Evolutionary conservation across 2,888 invertebrate genomes (phyloP).

Genomic region (Oligia fasciuncula): DNA sequence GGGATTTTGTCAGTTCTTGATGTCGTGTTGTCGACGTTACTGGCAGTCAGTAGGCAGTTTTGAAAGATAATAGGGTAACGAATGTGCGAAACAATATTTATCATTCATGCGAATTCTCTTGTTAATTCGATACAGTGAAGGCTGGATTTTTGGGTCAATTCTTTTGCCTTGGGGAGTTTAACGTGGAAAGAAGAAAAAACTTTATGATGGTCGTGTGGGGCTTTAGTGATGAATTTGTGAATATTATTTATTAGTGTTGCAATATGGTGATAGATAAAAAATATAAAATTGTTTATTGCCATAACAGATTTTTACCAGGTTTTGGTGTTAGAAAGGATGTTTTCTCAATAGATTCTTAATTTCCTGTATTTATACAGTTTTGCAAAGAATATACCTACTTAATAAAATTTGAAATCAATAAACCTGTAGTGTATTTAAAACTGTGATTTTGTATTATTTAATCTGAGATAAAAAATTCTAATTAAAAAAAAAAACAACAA

Average conservation of each 20-base stretch:
- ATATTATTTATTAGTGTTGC: slow-evolving; percentile 63
- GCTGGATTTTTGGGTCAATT: slow-evolving; percentile 79
- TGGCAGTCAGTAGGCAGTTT: slow-evolving; percentile 54
- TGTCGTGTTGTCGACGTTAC: slow-evolving; percentile 36
- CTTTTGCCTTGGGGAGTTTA: slow-evolving; percentile 71
- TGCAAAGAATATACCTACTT: background rate
- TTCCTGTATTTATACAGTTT: background rate
- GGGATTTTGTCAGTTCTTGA: slow-evolving; percentile 29
- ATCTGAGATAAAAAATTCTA: no score
- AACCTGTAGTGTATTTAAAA: no score
- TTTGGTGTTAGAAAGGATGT: slow-evolving; percentile 26
- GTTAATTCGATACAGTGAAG: slow-evolving; percentile 84
- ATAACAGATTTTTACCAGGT: slow-evolving; percentile 25
- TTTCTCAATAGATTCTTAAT: slow-evolving; percentile 10
- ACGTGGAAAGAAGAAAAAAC: slow-evolving; percentile 74
- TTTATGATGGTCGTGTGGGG: slow-evolving; percentile 67
- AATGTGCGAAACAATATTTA: slow-evolving; percentile 82
- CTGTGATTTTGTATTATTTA: background rate
- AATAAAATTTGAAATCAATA: background rate
- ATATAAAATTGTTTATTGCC: slow-evolving; percentile 56
- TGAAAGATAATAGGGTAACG: slow-evolving; percentile 71
- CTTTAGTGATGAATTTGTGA: slow-evolving; percentile 67
- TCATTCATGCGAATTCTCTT: slow-evolving; percentile 83
- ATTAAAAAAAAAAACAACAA: no score
- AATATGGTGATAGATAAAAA: slow-evolving; percentile 63